Conservation (phyloP, 2,888 invertebrate species). For the Oligia latruncula region DNA sequence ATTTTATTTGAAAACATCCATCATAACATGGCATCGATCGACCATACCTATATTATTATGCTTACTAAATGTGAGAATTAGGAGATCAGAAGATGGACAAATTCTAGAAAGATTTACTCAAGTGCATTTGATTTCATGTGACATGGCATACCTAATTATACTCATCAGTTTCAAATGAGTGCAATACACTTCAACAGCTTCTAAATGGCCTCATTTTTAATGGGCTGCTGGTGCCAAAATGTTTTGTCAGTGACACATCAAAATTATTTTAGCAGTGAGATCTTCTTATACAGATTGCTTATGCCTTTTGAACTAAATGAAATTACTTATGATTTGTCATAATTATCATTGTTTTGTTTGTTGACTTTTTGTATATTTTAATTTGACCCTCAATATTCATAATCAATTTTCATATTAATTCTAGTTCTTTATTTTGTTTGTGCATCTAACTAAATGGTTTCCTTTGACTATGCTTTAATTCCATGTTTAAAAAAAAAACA, state of each 20-base stretch:
- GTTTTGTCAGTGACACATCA: conserved; percentile 57
- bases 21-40: too few species aligned
- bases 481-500: neutral
- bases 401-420: too few species aligned
- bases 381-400: neutral
- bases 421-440: neutral
- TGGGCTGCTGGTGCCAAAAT: conserved; percentile 68
- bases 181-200: conserved; percentile 42
- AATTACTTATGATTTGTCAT: neutral
- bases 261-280: conserved; percentile 47
- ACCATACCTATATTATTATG: too few species aligned
- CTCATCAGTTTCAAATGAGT: conserved; percentile 22
- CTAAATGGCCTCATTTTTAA: conserved; percentile 66
- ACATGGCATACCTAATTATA: conserved; percentile 21
- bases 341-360: neutral
- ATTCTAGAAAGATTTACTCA: neutral
- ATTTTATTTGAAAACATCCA: too few species aligned
- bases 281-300: conserved; percentile 17
- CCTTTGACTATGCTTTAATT: neutral
- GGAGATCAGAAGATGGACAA: neutral
- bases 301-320: conserved; percentile 17
- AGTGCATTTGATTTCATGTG: neutral
- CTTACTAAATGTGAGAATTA: neutral
- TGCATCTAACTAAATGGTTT: neutral
- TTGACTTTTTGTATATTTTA: neutral